Evolutionary conservation across 2,888 invertebrate species (phyloP), one percentile per base, ranked within the genome.

Genomic region (Dysmachus trigonus): DNA sequence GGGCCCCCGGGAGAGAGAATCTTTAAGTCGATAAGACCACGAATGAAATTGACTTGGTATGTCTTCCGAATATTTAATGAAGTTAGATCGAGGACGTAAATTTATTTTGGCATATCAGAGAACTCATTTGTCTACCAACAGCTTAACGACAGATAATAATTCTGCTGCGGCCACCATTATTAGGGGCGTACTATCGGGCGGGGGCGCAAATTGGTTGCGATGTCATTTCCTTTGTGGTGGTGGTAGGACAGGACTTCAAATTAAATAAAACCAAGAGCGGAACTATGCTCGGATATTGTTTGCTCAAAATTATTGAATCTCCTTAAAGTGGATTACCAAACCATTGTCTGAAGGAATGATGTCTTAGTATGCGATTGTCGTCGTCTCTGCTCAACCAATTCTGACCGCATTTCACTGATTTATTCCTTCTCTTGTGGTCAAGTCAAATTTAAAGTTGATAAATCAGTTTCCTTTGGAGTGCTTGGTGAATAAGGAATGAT

Each of bases 21-120:
- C 47, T 72, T 41, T 38, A 38, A 72, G 72, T 35, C 41, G 83
- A 83, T 83, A 83, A 83, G 83, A 41, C 83, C 83, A 72, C 71
- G 53, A 72, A 83, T 72, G 83, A 83, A 72, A 83, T 83, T 83
- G 83, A 72, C 83, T 47, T 47, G 83, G 83, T 33, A 41, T 83
- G 72, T 83, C 72, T 31, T 31, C 72, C 83, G 83, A 83, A 83
- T 83, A 72, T 72, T 38, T 83, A 83, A 83, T 83, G 72, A 83
- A 41, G 71, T 53, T 38, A 72, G 71, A 72, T 47, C 38, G 38
- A 41, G 41, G 72, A 30, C 83, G 83, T 71, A 72, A 72, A 83
- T 83, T 83, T 83, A 83, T 83, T 83, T 38, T 72, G 31, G 71
- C 83, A 71, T 83, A 72, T 71, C 47, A 38, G 53, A 51, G 33